These are phyloP conservation scores for Dasyurus viverrinus DNA, from an alignment of 2,113 vertebrate genomes.

Conservation along the genomic window DNA sequence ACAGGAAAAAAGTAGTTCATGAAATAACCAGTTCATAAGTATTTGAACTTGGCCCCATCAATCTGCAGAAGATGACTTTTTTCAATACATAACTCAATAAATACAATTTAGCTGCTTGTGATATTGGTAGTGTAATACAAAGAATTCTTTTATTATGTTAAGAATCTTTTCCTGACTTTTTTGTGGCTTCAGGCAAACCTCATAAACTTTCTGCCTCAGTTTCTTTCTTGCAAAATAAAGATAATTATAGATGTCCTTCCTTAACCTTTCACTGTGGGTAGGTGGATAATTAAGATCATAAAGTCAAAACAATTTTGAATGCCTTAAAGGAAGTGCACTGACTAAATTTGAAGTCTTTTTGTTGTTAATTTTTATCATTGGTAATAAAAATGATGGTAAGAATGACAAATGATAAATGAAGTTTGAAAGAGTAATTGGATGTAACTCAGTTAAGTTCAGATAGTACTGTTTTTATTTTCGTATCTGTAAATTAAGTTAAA, in stretches of 20 bases:
- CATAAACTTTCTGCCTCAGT: background rate
- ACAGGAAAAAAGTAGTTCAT: background rate
- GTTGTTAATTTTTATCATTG: background rate
- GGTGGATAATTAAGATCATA: background rate
- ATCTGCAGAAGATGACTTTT: background rate
- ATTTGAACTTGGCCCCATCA: background rate
- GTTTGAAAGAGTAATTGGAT: background rate
- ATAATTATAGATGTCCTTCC: background rate
- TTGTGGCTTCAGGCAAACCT: background rate
- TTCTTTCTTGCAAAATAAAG: slow-evolving; percentile 24
- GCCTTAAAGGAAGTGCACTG: background rate
- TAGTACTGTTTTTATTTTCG: slow-evolving; percentile 20
- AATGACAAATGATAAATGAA: background rate
- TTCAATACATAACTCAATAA: accelerated
- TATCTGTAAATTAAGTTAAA: background rate
- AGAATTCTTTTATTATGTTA: background rate
- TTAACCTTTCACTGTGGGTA: background rate
- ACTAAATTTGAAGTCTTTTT: background rate
- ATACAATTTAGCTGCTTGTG: background rate
- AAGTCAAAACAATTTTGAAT: background rate
- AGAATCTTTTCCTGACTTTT: background rate
- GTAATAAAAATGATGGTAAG: background rate
- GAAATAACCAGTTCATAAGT: background rate
- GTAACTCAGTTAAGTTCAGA: background rate
- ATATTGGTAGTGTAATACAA: background rate